phyloP scores from a whole-genome alignment of 2,113 vertebrate species.

The Fregata magnificens region DNA sequence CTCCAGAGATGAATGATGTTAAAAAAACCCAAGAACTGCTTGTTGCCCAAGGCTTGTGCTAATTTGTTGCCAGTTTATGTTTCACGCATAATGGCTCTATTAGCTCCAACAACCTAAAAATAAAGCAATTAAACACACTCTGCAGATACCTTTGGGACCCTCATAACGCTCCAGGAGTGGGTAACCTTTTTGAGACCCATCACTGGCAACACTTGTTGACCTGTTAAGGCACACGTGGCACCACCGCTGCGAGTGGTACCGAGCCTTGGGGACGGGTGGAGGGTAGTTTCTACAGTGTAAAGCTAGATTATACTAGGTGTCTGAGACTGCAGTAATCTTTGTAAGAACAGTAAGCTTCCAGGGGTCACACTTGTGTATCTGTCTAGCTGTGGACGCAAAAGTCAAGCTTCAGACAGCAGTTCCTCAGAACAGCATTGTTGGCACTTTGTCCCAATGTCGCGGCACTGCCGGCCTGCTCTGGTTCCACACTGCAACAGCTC shows the following conservation, averaged over 20 bases:
- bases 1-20: neutral
- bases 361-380: neutral
- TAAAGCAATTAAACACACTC: neutral
- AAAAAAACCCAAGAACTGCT: neutral
- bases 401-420: neutral
- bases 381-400: neutral
- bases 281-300: neutral
- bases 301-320: too few relatives aligned
- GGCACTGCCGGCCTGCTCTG: neutral
- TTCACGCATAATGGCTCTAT: neutral
- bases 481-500: neutral
- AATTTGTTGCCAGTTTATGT: neutral
- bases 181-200: neutral
- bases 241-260: fast-evolving
- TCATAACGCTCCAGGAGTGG: neutral
- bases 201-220: neutral
- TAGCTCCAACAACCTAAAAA: neutral
- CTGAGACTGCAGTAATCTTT: neutral
- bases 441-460: neutral
- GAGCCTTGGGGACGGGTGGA: neutral
- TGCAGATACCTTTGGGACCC: neutral
- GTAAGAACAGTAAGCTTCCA: neutral
- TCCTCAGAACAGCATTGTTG: neutral
- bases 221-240: neutral
- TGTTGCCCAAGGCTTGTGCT: neutral